Conservation (phyloP, 2,113 vertebrate genomes). For the Platichthys stellatus region DNA sequence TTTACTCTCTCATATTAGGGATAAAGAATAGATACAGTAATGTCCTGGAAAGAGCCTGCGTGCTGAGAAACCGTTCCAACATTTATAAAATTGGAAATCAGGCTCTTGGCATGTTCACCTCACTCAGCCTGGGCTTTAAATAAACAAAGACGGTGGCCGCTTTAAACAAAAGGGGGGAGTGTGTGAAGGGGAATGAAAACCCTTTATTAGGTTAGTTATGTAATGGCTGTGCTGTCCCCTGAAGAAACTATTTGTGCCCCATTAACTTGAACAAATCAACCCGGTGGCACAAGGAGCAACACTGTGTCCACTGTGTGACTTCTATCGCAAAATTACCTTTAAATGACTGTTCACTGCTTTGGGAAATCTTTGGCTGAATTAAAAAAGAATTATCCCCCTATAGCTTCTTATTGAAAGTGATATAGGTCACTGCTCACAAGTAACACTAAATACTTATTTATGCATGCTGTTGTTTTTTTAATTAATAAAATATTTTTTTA, state of each 20-base stretch:
- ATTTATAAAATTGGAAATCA: slow-evolving; percentile 8
- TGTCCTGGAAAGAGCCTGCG: neutral
- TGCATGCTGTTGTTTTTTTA: no score
- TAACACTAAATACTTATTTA: no score
- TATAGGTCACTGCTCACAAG: no score
- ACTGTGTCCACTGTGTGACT: neutral
- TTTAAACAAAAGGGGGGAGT: slow-evolving; percentile 3
- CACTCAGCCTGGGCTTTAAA: neutral
- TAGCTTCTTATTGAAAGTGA: no score
- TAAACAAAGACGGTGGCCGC: neutral
- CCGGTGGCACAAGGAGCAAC: slow-evolving; percentile 11
- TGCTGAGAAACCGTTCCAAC: slow-evolving; percentile 18
- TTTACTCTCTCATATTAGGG: neutral
- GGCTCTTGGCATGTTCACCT: neutral
- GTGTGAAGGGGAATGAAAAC: neutral
- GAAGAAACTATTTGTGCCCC: slow-evolving; percentile 41
- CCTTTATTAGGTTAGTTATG: slow-evolving; percentile 45
- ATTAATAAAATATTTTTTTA: neutral
- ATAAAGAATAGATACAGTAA: neutral
- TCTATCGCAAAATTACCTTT: no score
- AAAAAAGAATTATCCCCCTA: no score
- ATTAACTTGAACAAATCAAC: slow-evolving; percentile 38
- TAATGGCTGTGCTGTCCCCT: slow-evolving; percentile 29
- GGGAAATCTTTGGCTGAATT: no score
- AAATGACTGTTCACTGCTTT: no score